Evolutionary conservation across 2,797 vertebrate genomes (phyloP).

Genomic region (Propithecus deckenii): DNA sequence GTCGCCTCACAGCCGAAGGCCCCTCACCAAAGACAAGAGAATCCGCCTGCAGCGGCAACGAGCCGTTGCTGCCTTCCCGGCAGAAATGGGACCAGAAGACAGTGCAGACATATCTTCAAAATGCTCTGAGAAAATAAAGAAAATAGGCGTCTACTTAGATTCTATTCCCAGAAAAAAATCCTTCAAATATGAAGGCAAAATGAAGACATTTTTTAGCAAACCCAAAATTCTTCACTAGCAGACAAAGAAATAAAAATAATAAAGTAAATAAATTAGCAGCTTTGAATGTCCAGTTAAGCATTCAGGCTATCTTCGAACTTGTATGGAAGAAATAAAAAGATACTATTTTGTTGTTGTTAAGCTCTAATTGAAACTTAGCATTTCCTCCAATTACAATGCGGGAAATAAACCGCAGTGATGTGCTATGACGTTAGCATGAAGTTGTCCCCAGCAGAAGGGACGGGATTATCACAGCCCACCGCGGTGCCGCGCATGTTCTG

Average conservation of each 20-base stretch:
- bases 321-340: background rate
- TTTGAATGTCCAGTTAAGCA: background rate
- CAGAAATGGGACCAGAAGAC: background rate
- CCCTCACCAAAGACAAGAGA: background rate
- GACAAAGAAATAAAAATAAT: background rate
- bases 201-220: background rate
- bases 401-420: background rate
- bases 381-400: background rate
- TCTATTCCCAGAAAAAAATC: too few species aligned
- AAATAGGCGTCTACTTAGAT: background rate
- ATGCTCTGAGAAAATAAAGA: background rate
- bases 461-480: too few species aligned
- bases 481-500: too few species aligned
- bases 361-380: background rate
- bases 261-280: background rate
- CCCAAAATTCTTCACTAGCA: background rate
- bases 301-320: background rate
- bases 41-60: background rate
- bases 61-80: background rate
- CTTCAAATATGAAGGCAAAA: background rate
- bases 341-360: background rate
- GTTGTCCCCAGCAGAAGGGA: background rate
- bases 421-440: background rate
- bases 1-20: background rate
- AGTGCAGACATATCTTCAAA: background rate